These are phyloP conservation scores for Cryptoprocta ferox DNA, from an alignment of 2,797 vertebrate species.

Conservation along the genomic window DNA sequence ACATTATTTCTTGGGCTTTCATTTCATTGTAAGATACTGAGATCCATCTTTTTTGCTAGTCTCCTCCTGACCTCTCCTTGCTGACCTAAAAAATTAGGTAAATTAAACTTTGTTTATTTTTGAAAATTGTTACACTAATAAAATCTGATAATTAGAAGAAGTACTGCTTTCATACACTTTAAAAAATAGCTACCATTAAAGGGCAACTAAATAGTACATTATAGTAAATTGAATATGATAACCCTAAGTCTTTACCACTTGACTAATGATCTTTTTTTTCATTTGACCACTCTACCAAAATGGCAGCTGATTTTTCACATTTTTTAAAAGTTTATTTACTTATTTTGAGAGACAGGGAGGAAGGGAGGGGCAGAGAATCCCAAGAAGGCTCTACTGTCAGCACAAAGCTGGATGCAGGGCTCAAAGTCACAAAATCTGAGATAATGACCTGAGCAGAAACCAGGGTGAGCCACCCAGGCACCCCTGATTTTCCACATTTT, in stretches of 20 bases:
- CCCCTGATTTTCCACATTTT: neutral
- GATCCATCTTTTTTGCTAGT: neutral
- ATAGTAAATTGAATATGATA: neutral
- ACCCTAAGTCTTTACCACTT: neutral
- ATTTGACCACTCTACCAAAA: neutral
- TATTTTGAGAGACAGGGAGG: too few species aligned
- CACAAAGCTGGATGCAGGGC: too few species aligned
- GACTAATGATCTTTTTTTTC: neutral
- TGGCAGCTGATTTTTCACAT: neutral
- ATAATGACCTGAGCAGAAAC: too few species aligned
- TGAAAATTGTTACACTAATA: neutral
- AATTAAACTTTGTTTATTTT: neutral
- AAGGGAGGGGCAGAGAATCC: too few species aligned
- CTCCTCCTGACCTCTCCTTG: neutral
- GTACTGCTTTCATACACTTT: neutral
- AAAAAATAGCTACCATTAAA: neutral
- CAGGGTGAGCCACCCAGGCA: too few species aligned
- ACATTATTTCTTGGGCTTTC: slow-evolving; percentile 18
- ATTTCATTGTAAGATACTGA: neutral
- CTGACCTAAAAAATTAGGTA: neutral
- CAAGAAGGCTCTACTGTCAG: too few species aligned
- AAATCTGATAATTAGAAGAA: neutral
- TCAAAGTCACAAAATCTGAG: too few species aligned
- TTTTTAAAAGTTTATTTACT: neutral
- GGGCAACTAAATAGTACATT: neutral